Conservation (phyloP, 2,888 invertebrate species). For the Drosophila emarginata region DNA sequence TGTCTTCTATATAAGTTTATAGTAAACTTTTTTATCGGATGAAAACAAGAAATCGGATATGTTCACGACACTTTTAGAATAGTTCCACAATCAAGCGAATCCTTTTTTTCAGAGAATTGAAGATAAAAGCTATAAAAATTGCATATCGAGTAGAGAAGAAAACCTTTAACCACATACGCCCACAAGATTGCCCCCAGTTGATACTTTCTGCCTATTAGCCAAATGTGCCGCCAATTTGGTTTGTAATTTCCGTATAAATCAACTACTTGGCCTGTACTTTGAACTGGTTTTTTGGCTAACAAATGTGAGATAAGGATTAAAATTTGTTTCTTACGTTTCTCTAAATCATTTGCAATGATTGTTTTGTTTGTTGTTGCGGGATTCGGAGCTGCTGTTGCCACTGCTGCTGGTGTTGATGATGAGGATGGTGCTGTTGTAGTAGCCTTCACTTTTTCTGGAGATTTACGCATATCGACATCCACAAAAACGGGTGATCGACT, state of each 20-base stretch:
- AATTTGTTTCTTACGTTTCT: conserved; percentile 81
- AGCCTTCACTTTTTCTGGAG: conserved; percentile 23
- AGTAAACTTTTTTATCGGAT: too few relatives aligned
- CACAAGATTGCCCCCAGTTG: conserved; percentile 34
- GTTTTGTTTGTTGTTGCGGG: conserved; percentile 43
- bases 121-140: conserved; percentile 4
- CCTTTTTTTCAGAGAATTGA: background rate
- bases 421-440: conserved; percentile 17
- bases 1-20: background rate
- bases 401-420: conserved; percentile 17
- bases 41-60: too few relatives aligned
- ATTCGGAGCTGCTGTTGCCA: conserved; percentile 18
- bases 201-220: conserved; percentile 40
- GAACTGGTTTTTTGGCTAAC: conserved; percentile 57
- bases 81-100: background rate
- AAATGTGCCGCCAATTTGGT: conserved; percentile 67
- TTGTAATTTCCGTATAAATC: conserved; percentile 65
- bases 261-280: conserved; percentile 60
- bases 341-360: conserved; percentile 75
- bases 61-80: background rate
- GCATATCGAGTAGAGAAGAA: background rate
- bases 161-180: conserved; percentile 28
- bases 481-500: conserved; percentile 77
- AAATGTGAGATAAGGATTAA: conserved; percentile 71
- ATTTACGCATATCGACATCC: conserved; percentile 74